Evolutionary conservation across 2,888 invertebrate genomes (phyloP).

Genomic region (Panzeria rudis): DNA sequence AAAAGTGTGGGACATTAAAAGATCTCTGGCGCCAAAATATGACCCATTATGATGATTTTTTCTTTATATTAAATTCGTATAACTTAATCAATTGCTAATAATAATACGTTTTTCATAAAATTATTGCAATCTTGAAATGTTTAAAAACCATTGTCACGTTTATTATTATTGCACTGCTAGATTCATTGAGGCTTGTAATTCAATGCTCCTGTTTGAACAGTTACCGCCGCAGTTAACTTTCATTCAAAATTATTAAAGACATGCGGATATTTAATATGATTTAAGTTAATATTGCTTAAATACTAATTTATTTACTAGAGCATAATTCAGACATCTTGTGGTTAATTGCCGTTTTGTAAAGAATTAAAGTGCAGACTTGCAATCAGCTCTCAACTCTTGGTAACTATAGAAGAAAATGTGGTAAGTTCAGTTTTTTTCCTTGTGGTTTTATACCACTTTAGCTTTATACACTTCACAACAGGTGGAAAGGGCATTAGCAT

Average conservation of each 20-base stretch:
- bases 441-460: slow-evolving; percentile 21
- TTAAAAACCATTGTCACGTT: neutral
- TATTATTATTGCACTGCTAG: neutral
- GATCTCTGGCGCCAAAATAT: no score
- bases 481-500: neutral
- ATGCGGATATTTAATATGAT: slow-evolving; percentile 43
- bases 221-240: slow-evolving; percentile 15
- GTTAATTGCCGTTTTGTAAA: slow-evolving; percentile 56
- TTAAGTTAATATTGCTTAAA: slow-evolving; percentile 55
- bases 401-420: slow-evolving; percentile 15
- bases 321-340: slow-evolving; percentile 67
- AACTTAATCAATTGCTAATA: no score
- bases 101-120: no score
- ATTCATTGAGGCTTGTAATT: slow-evolving; percentile 17
- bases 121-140: no score
- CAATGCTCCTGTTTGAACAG: slow-evolving; percentile 23
- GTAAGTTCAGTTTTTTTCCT: slow-evolving; percentile 22
- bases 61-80: neutral
- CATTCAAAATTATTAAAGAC: slow-evolving; percentile 1
- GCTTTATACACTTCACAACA: neutral
- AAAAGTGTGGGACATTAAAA: no score
- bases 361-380: slow-evolving; percentile 15
- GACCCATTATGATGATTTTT: no score
- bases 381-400: neutral
- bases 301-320: slow-evolving; percentile 65